Evolutionary conservation across 2,888 invertebrate species (phyloP), one percentile per base, ranked within the genome.

Genomic region (Helobdella robusta): DNA sequence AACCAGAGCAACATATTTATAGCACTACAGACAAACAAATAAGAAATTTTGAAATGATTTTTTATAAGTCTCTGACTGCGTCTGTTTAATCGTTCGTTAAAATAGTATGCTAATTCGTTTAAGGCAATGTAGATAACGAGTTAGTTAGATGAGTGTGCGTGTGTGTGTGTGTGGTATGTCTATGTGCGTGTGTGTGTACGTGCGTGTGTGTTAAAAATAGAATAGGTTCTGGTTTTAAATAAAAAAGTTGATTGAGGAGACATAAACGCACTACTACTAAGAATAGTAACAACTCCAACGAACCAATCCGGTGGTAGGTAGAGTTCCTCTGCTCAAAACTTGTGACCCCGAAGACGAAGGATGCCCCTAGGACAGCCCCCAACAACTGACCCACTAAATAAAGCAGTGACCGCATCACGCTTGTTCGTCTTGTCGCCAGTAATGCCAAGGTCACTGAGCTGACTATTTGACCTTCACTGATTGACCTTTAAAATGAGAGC

Each of bases 391-490:
- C 54, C 52, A 63, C 23, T 15, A 68, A 30, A 60, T 54, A 68
- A 30, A 68, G 64, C 25, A 58, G 44, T 0, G 58, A 56, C 28
- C 62, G 35, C 30, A 64, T 18, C 44, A 68, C 44, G 64, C 68
- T 65, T 34, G 50, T 48, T 11, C 66, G 48, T 6, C 65, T 54
- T 1, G 68, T 68, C 20, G 59, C 59, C 66, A 66, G 34, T 34
- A 64, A 25, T n/a, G 68, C 66, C 15, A 64, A 18, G 2, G 79
- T 78, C 2, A 80, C 75, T 1, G 79, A 78, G 0, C 79, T 79
- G 65, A 79, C 79, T 70, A 80, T 74, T 68, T 80, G 78, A 2
- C 75, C 76, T 15, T 79, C 78, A 66, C 77, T 44, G 20, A 63
- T 15, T 1, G 34, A 30, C 1, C 66, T 61, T n/a, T 15, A 6